Base-by-base conservation (phyloP, 2,113 vertebrate genomes). In the Pteropus alecto region DNA sequence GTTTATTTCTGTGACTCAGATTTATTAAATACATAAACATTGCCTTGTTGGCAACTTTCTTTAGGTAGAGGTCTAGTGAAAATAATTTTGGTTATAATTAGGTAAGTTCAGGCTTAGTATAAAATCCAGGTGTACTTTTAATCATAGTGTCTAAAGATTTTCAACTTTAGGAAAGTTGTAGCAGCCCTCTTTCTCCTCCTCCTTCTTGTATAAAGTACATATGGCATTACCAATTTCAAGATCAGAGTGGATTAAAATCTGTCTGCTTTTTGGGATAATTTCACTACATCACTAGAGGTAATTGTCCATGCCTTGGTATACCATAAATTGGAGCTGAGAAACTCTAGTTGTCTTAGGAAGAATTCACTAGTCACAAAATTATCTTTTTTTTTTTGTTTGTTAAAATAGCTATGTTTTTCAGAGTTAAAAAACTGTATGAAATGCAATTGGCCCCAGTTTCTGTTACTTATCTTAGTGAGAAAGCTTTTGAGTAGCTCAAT, bases 241-340 rank as follows among this genome's bases (percentile, higher is more conserved):
- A 93, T 85, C 51, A 85, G 22, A 93, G n/a, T 84, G 19, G 28
- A 73, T 93, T 94, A 82, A 95, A 95, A 96, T 88, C 92, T 87
- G n/a, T 85, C 46, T 96, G 24, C 48, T 89, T 93, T 88, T 54
- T 12, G 70, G 74, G 65, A 93, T 90, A 95, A 65, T 74, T 94
- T 94, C 19, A 71, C 30, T 61, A 85, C 2, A 65, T 84, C 51
- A 61, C 38, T 76, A 82, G n/a, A 90, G n/a, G 85, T 38, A 84
- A 88, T 88, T 97, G 61, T 43, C 43, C 26, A 74, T 68, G 90
- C 8, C 21, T 83, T 93, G 65, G 24, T 56, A 89, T 43, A 95
- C 19, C 13, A 13, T 87, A 84, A 77, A 93, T 87, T 51, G 70
- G 22, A 94, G 33, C 43, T 93, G 68, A 54, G n/a, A 85, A 82